Percentiles rank a stretch among this genome's conserved stretches.
phyloP scores from a whole-genome alignment of 2,797 vertebrate genomes.

The Acipenser transmontanus region DNA sequence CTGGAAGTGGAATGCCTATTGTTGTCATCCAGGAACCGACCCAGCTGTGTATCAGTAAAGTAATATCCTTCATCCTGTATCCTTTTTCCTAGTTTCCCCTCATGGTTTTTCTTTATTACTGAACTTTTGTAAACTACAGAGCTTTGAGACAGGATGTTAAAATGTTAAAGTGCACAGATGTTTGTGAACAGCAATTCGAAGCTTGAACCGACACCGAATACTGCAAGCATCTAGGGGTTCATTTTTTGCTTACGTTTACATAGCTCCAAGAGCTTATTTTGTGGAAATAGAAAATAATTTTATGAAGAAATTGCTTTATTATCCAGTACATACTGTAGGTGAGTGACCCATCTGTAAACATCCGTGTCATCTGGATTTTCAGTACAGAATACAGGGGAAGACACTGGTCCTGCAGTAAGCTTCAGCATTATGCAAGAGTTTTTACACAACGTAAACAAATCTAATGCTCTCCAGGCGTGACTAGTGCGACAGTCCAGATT shows the following conservation, averaged over 20 bases:
- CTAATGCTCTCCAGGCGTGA: background rate
- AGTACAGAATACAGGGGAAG: slow-evolving; percentile 3
- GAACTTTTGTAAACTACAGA: slow-evolving; percentile 3
- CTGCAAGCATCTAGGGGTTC: no score
- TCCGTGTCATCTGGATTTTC: slow-evolving; percentile 1
- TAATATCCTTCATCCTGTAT: slow-evolving; percentile 30
- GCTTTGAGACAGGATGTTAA: slow-evolving; percentile 13
- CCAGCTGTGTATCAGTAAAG: slow-evolving; percentile 24
- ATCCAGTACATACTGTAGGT: background rate
- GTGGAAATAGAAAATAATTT: no score
- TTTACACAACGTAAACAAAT: background rate
- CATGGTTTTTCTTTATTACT: background rate
- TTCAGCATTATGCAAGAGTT: slow-evolving; percentile 8
- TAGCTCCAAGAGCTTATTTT: no score
- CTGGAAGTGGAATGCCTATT: slow-evolving; percentile 34
- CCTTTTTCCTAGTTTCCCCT: slow-evolving; percentile 2
- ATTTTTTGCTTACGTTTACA: no score
- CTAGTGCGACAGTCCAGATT: background rate
- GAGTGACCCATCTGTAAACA: slow-evolving; percentile 8
- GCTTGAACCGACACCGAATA: no score
- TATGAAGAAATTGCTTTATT: no score
- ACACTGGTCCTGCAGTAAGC: slow-evolving; percentile 1
- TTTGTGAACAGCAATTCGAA: background rate
- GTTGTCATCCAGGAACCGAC: slow-evolving; percentile 25
- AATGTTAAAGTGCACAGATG: background rate